Base-by-base conservation (phyloP, 2,797 vertebrate species). In the Saguinus oedipus region DNA sequence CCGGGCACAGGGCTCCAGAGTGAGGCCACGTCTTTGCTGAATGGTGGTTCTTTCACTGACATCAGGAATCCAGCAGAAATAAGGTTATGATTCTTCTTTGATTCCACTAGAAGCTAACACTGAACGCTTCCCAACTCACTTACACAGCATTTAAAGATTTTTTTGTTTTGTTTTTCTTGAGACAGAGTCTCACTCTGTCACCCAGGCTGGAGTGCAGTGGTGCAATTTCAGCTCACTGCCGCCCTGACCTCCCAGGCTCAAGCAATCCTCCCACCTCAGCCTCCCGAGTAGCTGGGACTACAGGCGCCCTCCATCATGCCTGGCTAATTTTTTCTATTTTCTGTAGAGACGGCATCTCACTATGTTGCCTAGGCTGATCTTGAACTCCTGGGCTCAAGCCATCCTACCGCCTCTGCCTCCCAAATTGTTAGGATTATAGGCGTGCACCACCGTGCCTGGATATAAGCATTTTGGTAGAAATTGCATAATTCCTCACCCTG, bases 231-330 rank as follows among this genome's bases (percentile, higher is more conserved):
- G 61, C 61, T n/a, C 33, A n/a, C 61, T 64, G 33, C 33, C 2
- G 7, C 64, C 64, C 4, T 9, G 15, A n/a, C 64, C 64, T n/a
- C 33, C 15, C 33, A 68, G 64, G 64, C 64, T 68, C 64, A n/a
- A 19, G 64, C 33, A 17, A 68, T 68, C 33, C 33, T 68, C 64
- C 64, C 15, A 2, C 33, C 64, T 68, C 64, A n/a, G 64, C 64
- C 33, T 68, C 33, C 64, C 17, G 30, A n/a, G 33, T n/a, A 68
- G 33, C 33, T 19, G 33, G 33, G 33, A 68, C 33, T 2, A 2
- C 7, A 4, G 33, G 33, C 1, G 17, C 1, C 64, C 7, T 2
- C 33, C 33, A 19, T 19, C 33, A 68, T 15, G 0, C 4, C 64
- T 17, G 8, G 64, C 33, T n/a, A 68, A n/a, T 0, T 1, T 68